These are phyloP conservation scores for Semnornis frantzii DNA, from an alignment of 2,113 vertebrate species.

Conservation along the genomic window DNA sequence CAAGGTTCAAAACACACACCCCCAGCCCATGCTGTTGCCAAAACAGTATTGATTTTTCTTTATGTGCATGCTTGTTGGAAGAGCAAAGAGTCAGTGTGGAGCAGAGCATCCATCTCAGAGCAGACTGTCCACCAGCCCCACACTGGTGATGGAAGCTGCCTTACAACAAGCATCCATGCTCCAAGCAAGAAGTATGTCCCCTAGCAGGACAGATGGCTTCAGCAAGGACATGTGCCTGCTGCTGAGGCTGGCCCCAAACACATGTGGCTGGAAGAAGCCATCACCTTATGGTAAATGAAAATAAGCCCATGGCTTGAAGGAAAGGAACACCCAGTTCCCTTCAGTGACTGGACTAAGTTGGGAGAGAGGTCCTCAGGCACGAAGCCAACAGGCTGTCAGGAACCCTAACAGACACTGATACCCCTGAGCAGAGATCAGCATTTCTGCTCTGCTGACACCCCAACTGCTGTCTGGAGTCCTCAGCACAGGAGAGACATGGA, in stretches of 20 bases:
- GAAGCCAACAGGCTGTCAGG: too few relatives aligned
- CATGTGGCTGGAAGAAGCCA: not conserved
- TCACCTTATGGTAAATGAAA: too few relatives aligned
- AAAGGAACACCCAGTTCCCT: too few relatives aligned
- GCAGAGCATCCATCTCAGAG: not conserved
- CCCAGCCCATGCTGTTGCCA: not conserved
- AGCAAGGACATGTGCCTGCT: accelerated
- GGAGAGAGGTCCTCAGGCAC: too few relatives aligned
- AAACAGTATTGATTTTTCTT: not conserved
- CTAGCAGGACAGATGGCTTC: not conserved
- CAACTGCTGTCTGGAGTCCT: too few relatives aligned
- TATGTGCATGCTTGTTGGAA: not conserved
- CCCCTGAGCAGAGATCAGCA: too few relatives aligned
- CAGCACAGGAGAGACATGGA: too few relatives aligned
- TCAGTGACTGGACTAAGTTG: too few relatives aligned
- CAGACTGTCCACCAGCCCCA: not conserved
- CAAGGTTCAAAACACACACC: not conserved
- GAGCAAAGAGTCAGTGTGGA: not conserved
- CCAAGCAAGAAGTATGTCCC: not conserved
- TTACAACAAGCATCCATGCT: not conserved
- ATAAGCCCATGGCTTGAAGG: too few relatives aligned
- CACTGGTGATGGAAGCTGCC: accelerated
- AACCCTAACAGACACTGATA: too few relatives aligned
- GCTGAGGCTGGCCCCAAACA: not conserved
- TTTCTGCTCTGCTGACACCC: too few relatives aligned